Evolutionary conservation across 2,888 invertebrate species (phyloP).

Genomic region (Agriopis marginaria): DNA sequence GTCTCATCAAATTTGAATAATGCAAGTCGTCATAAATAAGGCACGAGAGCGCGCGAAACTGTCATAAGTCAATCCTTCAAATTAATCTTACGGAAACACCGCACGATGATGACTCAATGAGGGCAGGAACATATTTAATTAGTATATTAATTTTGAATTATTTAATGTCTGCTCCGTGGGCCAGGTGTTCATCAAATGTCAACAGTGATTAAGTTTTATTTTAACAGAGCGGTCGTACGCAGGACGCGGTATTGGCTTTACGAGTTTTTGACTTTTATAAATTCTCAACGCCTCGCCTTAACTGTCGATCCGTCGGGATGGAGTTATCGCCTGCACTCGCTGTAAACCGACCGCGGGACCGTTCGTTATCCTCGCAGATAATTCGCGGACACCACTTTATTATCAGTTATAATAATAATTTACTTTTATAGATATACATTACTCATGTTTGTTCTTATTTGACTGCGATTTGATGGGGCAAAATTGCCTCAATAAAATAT

Average conservation of each 20-base stretch:
- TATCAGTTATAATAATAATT: slow-evolving; percentile 86
- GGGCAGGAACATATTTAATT: slow-evolving; percentile 81
- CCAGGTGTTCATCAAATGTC: slow-evolving; percentile 84
- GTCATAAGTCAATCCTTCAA: slow-evolving; percentile 80
- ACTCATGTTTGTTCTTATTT: slow-evolving; percentile 84
- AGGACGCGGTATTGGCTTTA: slow-evolving; percentile 68
- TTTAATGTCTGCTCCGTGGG: slow-evolving; percentile 71
- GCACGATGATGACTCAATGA: slow-evolving; percentile 78
- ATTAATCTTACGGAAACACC: slow-evolving; percentile 78
- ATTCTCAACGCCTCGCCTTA: slow-evolving; percentile 78
- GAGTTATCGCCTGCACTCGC: slow-evolving; percentile 76
- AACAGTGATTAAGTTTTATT: slow-evolving; percentile 83
- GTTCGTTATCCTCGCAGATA: slow-evolving; percentile 82
- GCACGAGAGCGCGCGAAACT: slow-evolving; percentile 70
- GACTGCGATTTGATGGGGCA: slow-evolving; percentile 77
- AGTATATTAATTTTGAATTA: slow-evolving; percentile 82
- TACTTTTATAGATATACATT: slow-evolving; percentile 84
- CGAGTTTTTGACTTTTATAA: slow-evolving; percentile 83
- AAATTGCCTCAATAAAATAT: slow-evolving; percentile 79
- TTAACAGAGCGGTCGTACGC: slow-evolving; percentile 60
- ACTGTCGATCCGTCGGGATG: slow-evolving; percentile 73
- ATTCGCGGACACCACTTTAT: slow-evolving; percentile 83
- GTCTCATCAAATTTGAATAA: slow-evolving; percentile 86
- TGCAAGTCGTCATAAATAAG: slow-evolving; percentile 80
- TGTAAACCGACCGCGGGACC: slow-evolving; percentile 74